Base-by-base conservation (phyloP, 2,797 vertebrate genomes). In the Leptatherina wallacei region DNA sequence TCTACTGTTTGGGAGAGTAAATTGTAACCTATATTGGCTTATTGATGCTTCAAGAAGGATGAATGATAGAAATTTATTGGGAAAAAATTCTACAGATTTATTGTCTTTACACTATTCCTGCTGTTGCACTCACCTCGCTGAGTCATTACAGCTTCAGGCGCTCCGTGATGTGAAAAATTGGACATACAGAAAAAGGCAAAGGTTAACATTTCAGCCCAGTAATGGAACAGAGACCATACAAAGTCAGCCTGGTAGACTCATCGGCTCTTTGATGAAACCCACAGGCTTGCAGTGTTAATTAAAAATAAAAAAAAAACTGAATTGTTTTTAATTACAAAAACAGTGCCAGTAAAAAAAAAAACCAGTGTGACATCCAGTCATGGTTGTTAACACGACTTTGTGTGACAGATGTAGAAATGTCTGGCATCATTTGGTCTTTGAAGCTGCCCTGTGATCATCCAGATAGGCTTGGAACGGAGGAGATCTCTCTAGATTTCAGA, bases 401-500 rank as follows among this genome's bases (percentile, higher is more conserved):
- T 61, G 51, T 4, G 4, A 54, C 30, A 57, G 44, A 64, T 56
- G 42, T 29, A 27, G 10, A 69, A 30, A 65, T 9, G 30, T 59
- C 30, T 22, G 20, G 14, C 54, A 24, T 69, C 35, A 52, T 70
- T 77, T 70, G 18, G 51, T 55, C 49, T 77, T 59, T 69, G 42
- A 73, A 64, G 58, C 61, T 1, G 29, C 69, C 60, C 30, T 30
- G 56, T 44, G 69, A 76, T 71, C 33, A 8, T 62, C 76, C 72
- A 22, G 3, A 36, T 49, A 27, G 55, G 16, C 51, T 11, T 33
- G 20, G 27, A 2, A 36, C 8, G 0, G 29, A 52, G 33, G 18
- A 61, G 73, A 68, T 59, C 52, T 38, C 42, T 73, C 59, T 51
- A 65, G 59, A 75, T 73, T 68, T 75, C 29, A 22, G 38, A 40